These are phyloP conservation scores for Oophaga sylvatica DNA, from an alignment of 2,797 vertebrate species.

Conservation along the genomic window DNA sequence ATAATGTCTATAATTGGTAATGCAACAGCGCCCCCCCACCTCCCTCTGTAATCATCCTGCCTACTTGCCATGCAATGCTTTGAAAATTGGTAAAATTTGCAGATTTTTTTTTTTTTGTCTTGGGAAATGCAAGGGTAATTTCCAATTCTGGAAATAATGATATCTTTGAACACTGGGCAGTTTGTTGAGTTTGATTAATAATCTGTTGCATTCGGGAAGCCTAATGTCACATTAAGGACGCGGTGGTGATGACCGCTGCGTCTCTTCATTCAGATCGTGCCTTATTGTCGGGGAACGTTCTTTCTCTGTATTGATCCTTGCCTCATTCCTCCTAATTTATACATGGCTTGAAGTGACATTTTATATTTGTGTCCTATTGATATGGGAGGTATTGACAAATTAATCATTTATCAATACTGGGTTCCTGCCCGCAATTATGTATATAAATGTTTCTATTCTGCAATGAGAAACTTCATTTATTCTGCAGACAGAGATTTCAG, in stretches of 20 bases:
- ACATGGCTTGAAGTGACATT: constrained; percentile 3
- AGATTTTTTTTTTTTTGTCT: background rate
- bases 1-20: background rate
- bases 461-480: background rate
- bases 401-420: constrained; percentile 43
- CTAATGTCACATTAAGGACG: background rate
- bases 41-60: background rate
- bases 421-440: constrained; percentile 9
- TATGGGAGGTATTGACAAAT: constrained; percentile 25
- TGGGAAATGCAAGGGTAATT: background rate
- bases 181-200: background rate
- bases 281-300: constrained; percentile 7
- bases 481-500: background rate
- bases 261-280: background rate
- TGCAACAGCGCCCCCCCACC: background rate
- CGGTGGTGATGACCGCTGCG: background rate
- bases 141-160: background rate
- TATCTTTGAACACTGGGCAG: background rate
- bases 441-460: constrained; percentile 28
- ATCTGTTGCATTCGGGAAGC: background rate
- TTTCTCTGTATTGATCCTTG: background rate
- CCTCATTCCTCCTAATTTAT: background rate
- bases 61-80: background rate
- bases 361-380: background rate
- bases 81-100: background rate